Percentiles rank a stretch among this genome's conserved stretches.
phyloP scores from a whole-genome alignment of 2,888 invertebrate species.

The Dryocosmus kuriphilus region DNA sequence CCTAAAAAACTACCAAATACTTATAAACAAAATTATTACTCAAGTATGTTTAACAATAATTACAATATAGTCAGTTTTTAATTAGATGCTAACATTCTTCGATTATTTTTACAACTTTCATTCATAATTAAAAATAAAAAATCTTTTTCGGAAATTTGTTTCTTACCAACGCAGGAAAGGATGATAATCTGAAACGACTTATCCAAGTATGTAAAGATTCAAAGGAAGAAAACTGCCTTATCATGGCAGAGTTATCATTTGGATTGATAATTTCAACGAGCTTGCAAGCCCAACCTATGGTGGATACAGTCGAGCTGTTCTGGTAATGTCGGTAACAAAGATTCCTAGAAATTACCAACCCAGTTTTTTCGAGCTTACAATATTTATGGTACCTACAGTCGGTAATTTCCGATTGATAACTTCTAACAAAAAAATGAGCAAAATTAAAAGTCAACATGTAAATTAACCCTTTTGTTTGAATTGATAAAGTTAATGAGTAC shows the following conservation, averaged over 20 bases:
- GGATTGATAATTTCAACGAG: not conserved
- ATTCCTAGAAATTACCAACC: not conserved
- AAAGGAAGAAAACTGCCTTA: not conserved
- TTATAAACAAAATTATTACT: too few relatives aligned
- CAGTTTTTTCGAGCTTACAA: not conserved
- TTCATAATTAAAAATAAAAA: not conserved
- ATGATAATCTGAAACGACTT: not conserved
- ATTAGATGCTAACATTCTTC: not conserved
- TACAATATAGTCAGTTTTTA: not conserved
- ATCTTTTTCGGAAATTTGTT: not conserved
- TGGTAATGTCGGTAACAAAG: slow-evolving; percentile 17
- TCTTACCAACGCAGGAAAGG: not conserved
- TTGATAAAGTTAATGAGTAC: not conserved
- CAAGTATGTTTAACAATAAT: too few relatives aligned
- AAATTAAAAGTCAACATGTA: not conserved
- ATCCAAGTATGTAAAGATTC: not conserved
- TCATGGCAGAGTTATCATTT: not conserved
- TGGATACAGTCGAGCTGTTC: not conserved
- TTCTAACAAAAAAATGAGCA: too few relatives aligned
- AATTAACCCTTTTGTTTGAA: not conserved
- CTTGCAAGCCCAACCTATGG: slow-evolving; percentile 11
- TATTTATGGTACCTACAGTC: not conserved
- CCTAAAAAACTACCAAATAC: too few relatives aligned
- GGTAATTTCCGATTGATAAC: not conserved
- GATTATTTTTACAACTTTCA: not conserved